phyloP scores from a whole-genome alignment of 2,113 vertebrate species.

The Eulemur macaco region DNA sequence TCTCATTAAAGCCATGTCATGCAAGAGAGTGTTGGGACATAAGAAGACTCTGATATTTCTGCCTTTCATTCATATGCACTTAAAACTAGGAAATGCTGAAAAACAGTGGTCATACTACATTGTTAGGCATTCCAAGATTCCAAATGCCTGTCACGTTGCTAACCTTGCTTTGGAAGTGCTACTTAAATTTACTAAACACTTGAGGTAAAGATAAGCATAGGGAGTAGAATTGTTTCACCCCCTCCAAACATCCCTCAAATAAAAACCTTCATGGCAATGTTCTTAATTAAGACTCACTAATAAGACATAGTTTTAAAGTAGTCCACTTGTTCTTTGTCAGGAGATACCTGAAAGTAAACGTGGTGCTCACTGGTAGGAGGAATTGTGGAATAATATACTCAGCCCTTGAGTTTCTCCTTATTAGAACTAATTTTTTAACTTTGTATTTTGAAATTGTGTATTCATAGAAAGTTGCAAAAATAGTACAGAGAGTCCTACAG shows the following conservation, averaged over 20 bases:
- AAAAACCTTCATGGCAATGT: not conserved
- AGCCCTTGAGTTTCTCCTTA: not conserved
- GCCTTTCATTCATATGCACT: constrained; percentile 22
- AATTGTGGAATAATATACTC: not conserved
- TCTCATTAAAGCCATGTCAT: constrained; percentile 28
- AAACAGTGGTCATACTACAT: not conserved
- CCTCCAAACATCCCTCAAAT: not conserved
- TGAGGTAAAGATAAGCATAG: not conserved
- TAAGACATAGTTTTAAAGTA: not conserved
- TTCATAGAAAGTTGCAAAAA: not conserved
- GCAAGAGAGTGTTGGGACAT: not conserved
- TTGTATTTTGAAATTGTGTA: not conserved
- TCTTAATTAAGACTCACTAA: not conserved
- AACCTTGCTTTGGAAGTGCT: not conserved
- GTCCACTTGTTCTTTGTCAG: not conserved
- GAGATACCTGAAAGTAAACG: not conserved
- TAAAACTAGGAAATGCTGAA: not conserved
- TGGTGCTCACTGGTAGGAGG: not conserved
- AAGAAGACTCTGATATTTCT: not conserved
- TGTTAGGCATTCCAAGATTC: not conserved
- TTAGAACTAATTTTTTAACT: not conserved
- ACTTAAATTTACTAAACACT: not conserved
- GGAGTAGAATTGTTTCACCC: not conserved
- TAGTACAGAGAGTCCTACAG: not conserved
- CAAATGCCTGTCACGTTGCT: not conserved